A percentile compares a stretch with the other conserved stretches of the same genome.
Conservation (phyloP, 2,113 vertebrate genomes). For the Bombycilla garrulus region DNA sequence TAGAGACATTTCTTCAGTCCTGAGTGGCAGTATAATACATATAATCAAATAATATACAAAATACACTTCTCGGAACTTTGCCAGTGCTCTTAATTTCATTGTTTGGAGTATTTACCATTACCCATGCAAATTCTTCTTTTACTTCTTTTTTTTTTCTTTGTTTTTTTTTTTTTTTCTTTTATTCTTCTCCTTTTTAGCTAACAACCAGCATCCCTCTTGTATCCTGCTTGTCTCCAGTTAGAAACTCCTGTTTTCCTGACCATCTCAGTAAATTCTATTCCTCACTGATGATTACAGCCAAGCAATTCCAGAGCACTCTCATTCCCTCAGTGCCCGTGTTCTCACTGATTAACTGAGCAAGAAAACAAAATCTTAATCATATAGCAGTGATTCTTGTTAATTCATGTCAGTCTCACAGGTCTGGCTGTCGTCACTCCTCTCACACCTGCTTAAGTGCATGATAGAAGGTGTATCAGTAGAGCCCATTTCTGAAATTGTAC, state of each 20-base stretch:
- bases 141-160: fast-evolving
- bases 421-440: background rate
- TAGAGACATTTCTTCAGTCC: background rate
- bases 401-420: background rate
- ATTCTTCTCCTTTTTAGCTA: background rate
- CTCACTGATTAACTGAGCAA: background rate
- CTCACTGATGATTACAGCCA: background rate
- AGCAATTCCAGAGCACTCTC: background rate
- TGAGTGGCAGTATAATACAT: background rate
- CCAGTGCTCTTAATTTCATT: background rate
- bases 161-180: too few species aligned
- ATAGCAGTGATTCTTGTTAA: background rate
- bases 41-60: background rate
- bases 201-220: background rate
- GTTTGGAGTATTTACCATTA: background rate
- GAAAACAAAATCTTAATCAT: background rate
- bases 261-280: background rate
- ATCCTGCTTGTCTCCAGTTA: background rate
- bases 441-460: background rate
- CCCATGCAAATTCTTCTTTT: fast-evolving
- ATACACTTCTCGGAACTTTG: background rate
- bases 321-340: background rate
- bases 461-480: background rate
- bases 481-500: background rate
- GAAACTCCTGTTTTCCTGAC: background rate